Evolutionary conservation across 1,140 invertebrate genomes (phyloP).

Genomic region (Aphis craccivora): DNA sequence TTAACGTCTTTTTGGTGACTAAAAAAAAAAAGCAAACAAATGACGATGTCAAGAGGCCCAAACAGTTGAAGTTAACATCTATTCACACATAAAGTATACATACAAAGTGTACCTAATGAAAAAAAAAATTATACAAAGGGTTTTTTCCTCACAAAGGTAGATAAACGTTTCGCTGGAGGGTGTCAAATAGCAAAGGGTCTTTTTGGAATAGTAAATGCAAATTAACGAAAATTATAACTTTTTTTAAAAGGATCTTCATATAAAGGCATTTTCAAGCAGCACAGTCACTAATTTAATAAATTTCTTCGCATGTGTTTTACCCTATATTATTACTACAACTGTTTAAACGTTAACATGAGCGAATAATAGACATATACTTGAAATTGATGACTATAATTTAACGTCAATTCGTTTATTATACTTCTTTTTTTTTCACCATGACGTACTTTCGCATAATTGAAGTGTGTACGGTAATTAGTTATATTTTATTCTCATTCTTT

Average conservation of each 20-base stretch:
- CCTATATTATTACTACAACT: neutral
- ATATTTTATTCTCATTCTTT: neutral
- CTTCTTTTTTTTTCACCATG: neutral
- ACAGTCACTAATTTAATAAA: neutral
- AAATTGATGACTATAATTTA: neutral
- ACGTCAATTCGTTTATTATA: neutral
- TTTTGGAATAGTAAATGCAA: constrained; percentile 39
- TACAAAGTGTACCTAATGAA: neutral
- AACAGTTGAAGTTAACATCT: constrained; percentile 39
- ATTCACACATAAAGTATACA: constrained; percentile 27
- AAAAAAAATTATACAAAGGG: constrained; percentile 32
- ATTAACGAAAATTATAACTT: constrained; percentile 26
- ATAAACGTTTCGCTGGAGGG: constrained; percentile 30
- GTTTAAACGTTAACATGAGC: neutral
- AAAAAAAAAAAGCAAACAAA: neutral
- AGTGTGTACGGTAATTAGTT: neutral
- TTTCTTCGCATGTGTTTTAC: neutral
- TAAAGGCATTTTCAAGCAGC: neutral
- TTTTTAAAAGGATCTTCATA: neutral
- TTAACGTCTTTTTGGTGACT: neutral
- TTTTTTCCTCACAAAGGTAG: constrained; percentile 7
- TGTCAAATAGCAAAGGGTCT: constrained; percentile 44
- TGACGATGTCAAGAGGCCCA: neutral
- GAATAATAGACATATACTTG: neutral
- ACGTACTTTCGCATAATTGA: neutral